Evolutionary conservation across 1,140 invertebrate genomes (phyloP).

Genomic region (Conopomorpha cramerella): DNA sequence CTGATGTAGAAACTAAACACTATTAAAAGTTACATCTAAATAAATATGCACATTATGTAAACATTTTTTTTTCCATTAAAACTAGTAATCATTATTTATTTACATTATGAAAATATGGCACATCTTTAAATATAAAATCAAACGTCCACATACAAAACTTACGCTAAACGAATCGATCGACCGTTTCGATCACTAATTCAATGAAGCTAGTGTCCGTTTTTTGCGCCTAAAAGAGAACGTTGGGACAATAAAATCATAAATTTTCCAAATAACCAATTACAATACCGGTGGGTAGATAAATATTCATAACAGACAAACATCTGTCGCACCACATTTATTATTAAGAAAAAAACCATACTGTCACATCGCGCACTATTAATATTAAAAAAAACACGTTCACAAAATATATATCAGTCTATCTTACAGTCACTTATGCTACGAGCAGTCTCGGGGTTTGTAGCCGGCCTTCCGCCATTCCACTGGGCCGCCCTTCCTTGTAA

Average conservation of each 20-base stretch:
- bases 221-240: conserved; percentile 37
- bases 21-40: too few species aligned
- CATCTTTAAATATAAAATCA: too few species aligned
- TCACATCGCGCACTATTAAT: conserved; percentile 7
- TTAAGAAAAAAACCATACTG: too few species aligned
- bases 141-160: too few species aligned
- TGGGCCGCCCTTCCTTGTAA: neutral
- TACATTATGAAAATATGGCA: conserved; percentile 59
- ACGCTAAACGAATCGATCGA: too few species aligned
- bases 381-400: conserved; percentile 32
- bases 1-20: too few species aligned
- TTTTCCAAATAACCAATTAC: too few species aligned
- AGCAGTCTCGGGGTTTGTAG: conserved; percentile 18
- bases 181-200: too few species aligned
- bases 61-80: too few species aligned
- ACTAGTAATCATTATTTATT: conserved; percentile 54
- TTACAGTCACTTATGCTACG: conserved; percentile 33
- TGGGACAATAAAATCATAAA: conserved; percentile 34
- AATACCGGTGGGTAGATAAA: conserved; percentile 56
- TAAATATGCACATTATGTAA: conserved; percentile 53
- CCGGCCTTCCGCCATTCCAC: conserved; percentile 7
- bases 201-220: too few species aligned
- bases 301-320: conserved; percentile 30
- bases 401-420: conserved; percentile 54
- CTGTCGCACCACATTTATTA: too few species aligned